phyloP scores from a whole-genome alignment of 2,797 vertebrate genomes.

The Macropus fuliginosus region DNA sequence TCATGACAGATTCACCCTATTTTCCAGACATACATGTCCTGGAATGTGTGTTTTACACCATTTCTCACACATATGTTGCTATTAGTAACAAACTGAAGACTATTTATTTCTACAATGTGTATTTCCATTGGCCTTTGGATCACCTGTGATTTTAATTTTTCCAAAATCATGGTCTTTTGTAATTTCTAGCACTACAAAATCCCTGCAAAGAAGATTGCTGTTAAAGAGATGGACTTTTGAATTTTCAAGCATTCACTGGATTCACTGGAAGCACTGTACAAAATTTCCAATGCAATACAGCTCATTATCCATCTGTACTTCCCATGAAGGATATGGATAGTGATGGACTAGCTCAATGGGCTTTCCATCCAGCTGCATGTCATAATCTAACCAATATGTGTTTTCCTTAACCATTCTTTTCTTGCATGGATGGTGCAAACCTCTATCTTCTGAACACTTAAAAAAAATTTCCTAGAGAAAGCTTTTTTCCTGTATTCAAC shows the following conservation, averaged over 20 bases:
- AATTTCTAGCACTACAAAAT: neutral
- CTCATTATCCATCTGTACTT: neutral
- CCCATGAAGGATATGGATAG: neutral
- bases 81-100: neutral
- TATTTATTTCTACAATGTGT: neutral
- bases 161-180: neutral
- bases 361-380: neutral
- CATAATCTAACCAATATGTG: neutral
- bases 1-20: neutral
- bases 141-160: neutral
- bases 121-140: neutral
- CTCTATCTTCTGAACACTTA: neutral
- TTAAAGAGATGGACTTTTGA: neutral
- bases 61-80: neutral
- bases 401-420: neutral
- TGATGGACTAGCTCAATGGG: neutral
- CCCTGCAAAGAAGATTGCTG: neutral
- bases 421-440: neutral
- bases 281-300: neutral
- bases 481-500: neutral
- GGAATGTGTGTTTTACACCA: neutral
- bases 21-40: neutral
- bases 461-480: neutral
- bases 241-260: neutral
- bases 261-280: neutral